Conservation (phyloP, 2,888 invertebrate genomes). For the Ypsolopha scabrella region DNA sequence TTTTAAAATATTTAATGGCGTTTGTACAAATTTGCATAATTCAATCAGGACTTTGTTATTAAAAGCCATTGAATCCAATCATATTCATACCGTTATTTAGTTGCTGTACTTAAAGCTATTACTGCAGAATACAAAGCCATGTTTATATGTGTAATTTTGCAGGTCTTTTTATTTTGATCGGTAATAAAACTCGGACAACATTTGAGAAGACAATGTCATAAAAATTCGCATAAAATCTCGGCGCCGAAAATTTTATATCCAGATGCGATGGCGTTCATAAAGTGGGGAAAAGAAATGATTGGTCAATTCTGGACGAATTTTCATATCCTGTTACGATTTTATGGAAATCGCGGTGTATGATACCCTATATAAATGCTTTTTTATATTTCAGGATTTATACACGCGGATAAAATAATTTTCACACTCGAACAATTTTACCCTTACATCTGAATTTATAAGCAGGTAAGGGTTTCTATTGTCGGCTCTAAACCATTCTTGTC, state of each 20-base stretch:
- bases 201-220: slow-evolving; percentile 62
- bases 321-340: slow-evolving; percentile 5
- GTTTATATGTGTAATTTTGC: slow-evolving; percentile 2
- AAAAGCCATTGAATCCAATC: slow-evolving; percentile 9
- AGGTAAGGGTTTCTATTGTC: slow-evolving; percentile 21
- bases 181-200: slow-evolving; percentile 56
- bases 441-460: not conserved
- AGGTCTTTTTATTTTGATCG: slow-evolving; percentile 32
- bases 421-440: no score
- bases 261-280: slow-evolving; percentile 44
- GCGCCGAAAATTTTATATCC: slow-evolving; percentile 53
- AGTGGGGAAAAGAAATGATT: slow-evolving; percentile 37
- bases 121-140: slow-evolving; percentile 1
- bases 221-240: slow-evolving; percentile 62
- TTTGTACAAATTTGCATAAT: slow-evolving; percentile 22
- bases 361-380: no score
- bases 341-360: not conserved
- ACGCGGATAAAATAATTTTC: no score
- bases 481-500: slow-evolving; percentile 41
- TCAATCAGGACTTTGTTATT: slow-evolving; percentile 19
- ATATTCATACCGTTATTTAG: no score
- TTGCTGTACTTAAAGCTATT: no score
- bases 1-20: slow-evolving; percentile 24
- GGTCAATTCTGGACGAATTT: slow-evolving; percentile 16
- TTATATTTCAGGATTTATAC: no score